Percentiles rank a stretch among this genome's conserved stretches.
These are phyloP conservation scores for Hippocampus comes DNA, from an alignment of 2,113 vertebrate genomes.

Conservation along the genomic window DNA sequence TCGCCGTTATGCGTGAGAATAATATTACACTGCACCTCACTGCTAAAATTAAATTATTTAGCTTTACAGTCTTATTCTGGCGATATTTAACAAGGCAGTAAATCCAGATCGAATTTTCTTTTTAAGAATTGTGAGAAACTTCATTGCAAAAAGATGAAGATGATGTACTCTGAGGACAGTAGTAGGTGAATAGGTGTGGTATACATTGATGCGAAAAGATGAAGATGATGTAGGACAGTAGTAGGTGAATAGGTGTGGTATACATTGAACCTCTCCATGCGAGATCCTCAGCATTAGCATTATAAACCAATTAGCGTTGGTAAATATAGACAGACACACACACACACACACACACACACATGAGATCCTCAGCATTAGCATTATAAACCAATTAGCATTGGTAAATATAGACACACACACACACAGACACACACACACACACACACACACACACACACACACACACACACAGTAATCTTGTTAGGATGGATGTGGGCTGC, in stretches of 20 bases:
- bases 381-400: slow-evolving; percentile 57
- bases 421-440: not conserved
- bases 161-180: not conserved
- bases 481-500: slow-evolving; percentile 5
- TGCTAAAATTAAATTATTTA: too few relatives aligned
- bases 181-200: not conserved
- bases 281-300: slow-evolving; percentile 27
- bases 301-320: slow-evolving; percentile 57
- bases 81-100: too few relatives aligned
- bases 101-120: too few relatives aligned
- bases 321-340: too few relatives aligned
- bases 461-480: slow-evolving; percentile 45
- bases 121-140: too few relatives aligned
- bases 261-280: not conserved
- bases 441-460: not conserved
- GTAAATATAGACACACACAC: slow-evolving; percentile 51
- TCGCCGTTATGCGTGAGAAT: too few relatives aligned
- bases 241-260: not conserved
- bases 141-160: too few relatives aligned
- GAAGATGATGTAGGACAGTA: not conserved
- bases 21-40: too few relatives aligned
- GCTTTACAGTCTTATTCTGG: too few relatives aligned
- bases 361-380: slow-evolving; percentile 25
- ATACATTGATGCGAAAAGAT: not conserved
- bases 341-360: too few relatives aligned